Evolutionary conservation across 2,797 vertebrate species (phyloP).

Genomic region (Rhabdophis nuchalis): DNA sequence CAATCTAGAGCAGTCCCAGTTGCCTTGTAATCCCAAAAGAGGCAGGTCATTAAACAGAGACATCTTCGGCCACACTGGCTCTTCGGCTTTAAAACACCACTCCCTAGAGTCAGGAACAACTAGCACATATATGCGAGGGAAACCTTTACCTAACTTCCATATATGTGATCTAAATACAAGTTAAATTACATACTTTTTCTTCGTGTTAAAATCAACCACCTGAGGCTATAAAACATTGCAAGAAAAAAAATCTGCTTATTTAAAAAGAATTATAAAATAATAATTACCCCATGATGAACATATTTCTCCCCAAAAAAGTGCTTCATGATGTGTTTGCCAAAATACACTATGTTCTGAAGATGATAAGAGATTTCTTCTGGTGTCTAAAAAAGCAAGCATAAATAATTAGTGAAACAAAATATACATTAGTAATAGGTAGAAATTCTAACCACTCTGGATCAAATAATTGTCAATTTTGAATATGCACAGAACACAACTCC

Average conservation of each 20-base stretch:
- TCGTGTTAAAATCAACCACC: not conserved
- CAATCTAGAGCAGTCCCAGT: not conserved
- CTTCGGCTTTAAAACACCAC: too few species aligned
- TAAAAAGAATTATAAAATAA: conserved; percentile 34
- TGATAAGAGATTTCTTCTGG: conserved; percentile 88
- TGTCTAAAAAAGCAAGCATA: conserved; percentile 73
- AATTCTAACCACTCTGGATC: not conserved
- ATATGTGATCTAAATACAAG: not conserved
- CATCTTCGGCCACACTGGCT: too few species aligned
- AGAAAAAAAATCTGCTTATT: not conserved
- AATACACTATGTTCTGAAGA: conserved; percentile 93
- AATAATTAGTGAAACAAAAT: not conserved
- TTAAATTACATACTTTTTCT: not conserved
- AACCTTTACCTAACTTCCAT: not conserved
- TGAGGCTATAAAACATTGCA: not conserved
- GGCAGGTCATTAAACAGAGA: not conserved
- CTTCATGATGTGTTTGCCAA: conserved; percentile 93
- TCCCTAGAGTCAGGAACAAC: too few species aligned
- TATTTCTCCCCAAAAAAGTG: conserved; percentile 91
- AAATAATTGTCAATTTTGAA: not conserved
- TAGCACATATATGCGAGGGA: too few species aligned
- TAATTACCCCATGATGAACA: conserved; percentile 89
- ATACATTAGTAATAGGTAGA: not conserved
- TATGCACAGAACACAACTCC: not conserved
- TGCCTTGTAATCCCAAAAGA: not conserved